Evolutionary conservation across 2,888 invertebrate species (phyloP), one percentile per base, ranked within the genome.

Genomic region (Pyrrhosoma nymphula): DNA sequence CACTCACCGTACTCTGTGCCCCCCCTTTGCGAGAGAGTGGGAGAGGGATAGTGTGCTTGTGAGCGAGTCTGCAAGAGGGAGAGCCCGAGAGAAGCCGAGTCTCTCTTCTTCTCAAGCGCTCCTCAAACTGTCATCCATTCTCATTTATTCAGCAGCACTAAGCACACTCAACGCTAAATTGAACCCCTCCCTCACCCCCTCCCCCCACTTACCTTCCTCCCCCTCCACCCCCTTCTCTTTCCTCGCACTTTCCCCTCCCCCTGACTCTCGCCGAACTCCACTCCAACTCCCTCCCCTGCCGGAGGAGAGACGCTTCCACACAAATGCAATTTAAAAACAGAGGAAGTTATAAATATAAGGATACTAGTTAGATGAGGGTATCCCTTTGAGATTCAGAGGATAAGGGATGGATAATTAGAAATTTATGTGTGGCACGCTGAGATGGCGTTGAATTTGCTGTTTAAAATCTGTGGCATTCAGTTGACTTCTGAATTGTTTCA

Each of bases 81-180:
- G 12, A 56, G 89, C 55, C 56, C 89, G 39, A 39, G 89, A 20
- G 47, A 56, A 47, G 55, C 56, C 89, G 4, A 26, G 55, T 1
- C 10, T 60, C 60, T 12, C n/a, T 56, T 47, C 60, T 60, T 63
- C 63, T 91, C 91, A 91, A 91, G 91, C 63, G 60, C 91, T 91
- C 93, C 93, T 93, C 93, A 93, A 93, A 93, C 93, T 93, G 93
- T 93, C 93, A 93, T 93, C 93, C 93, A 75, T 93, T 75, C 69
- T 75, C 93, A 93, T 93, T 93, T 93, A 93, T 93, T 93, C 93
- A 75, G 93, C 39, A 93, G 93, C 93, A 93, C 93, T 75, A 93
- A 69, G 69, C 93, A 93, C 93, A 63, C 93, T n/a, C 93, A 69
- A 47, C 75, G 93, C 91, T 91, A 91, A 91, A 91, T 91, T 93